Conservation (phyloP, 2,113 vertebrate species). For the Cryptotis parvus region DNA sequence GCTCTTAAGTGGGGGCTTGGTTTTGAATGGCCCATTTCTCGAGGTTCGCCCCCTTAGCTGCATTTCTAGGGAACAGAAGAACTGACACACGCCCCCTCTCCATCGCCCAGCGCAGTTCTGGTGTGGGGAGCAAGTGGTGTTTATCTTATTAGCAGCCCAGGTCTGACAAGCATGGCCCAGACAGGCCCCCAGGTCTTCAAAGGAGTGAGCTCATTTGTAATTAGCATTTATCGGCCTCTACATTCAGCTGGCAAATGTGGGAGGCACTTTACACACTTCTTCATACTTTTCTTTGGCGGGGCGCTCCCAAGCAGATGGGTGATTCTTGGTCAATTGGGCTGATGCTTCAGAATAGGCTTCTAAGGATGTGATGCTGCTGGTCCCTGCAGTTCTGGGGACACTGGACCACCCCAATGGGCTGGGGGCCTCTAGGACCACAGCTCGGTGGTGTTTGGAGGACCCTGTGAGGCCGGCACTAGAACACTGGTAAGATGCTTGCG, state of each 20-base stretch:
- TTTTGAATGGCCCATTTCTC: not conserved
- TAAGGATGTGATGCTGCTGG: no score
- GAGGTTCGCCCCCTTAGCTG: not conserved
- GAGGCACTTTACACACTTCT: constrained; percentile 53
- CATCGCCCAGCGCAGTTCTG: not conserved
- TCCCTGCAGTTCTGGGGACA: no score
- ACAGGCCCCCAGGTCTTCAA: not conserved
- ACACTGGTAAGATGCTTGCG: no score
- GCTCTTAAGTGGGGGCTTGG: not conserved
- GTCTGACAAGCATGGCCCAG: constrained; percentile 32
- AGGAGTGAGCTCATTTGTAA: constrained; percentile 47
- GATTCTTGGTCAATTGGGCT: no score
- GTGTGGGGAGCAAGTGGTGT: not conserved
- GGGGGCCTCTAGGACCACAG: no score
- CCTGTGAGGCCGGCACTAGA: no score
- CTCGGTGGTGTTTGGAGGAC: no score
- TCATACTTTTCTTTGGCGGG: no score
- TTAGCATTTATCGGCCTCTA: constrained; percentile 59
- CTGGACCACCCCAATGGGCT: no score
- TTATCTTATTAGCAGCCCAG: constrained; percentile 38
- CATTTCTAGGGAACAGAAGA: constrained; percentile 2
- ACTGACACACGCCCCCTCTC: not conserved
- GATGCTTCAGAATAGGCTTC: no score
- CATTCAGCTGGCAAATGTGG: constrained; percentile 26
- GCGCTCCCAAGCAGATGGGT: no score